Percentiles rank a stretch among this genome's conserved stretches.
Evolutionary conservation across 2,797 vertebrate genomes (phyloP).

Genomic region (Sebastes flavidus): DNA sequence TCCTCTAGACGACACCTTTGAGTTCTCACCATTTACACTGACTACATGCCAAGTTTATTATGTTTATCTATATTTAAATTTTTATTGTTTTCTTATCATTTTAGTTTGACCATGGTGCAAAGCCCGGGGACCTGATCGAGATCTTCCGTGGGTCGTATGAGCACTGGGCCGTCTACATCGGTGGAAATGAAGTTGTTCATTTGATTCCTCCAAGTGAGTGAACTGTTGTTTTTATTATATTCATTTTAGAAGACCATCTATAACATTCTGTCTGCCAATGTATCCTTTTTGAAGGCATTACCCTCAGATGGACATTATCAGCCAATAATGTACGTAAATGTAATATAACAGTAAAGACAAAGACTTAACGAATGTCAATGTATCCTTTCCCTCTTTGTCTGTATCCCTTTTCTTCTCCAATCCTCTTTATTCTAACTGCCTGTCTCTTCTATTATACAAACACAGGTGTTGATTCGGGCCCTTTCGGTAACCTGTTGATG

Average conservation of each 20-base stretch:
- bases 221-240: neutral
- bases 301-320: neutral
- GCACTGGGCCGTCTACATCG: conserved; percentile 82
- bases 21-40: neutral
- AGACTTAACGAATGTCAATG: neutral
- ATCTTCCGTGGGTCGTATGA: conserved; percentile 67
- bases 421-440: neutral
- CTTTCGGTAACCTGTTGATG: conserved; percentile 48
- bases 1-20: neutral
- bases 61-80: neutral
- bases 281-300: neutral
- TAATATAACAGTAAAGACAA: neutral
- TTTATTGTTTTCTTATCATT: neutral
- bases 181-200: conserved; percentile 74
- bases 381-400: neutral
- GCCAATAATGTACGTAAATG: neutral
- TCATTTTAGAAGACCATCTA: accelerated
- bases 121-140: conserved; percentile 81
- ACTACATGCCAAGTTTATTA: neutral
- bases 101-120: conserved; percentile 49
- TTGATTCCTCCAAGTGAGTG: conserved; percentile 61
- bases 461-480: conserved; percentile 37
- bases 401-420: neutral
- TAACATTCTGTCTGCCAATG: neutral
- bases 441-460: neutral